phyloP scores from a whole-genome alignment of 2,888 invertebrate species.

The Mimachlamys varia region DNA sequence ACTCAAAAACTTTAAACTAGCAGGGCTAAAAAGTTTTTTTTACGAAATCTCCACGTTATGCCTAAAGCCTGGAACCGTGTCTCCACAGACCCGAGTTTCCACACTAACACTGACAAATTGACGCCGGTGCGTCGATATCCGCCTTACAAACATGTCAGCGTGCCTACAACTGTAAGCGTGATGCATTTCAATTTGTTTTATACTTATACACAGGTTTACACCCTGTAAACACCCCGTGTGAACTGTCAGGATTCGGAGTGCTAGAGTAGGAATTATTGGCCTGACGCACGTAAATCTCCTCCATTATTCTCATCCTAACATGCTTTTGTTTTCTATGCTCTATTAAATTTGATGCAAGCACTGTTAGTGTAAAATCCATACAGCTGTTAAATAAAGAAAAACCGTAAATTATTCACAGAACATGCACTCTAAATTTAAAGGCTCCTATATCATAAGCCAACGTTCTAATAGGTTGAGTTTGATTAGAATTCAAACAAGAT shows the following conservation, averaged over 20 bases:
- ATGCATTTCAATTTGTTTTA: not conserved
- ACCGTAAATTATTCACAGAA: not conserved
- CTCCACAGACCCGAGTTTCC: not conserved
- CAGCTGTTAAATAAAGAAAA: not conserved
- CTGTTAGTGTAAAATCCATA: not conserved
- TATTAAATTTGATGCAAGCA: not conserved
- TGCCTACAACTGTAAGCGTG: not conserved
- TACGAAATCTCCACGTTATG: not conserved
- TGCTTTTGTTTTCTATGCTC: not conserved
- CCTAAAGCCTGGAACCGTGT: not conserved
- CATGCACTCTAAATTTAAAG: not conserved
- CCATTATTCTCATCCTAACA: not conserved
- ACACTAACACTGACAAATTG: not conserved
- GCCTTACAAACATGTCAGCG: not conserved
- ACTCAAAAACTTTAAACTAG: not conserved
- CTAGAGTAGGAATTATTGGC: constrained; percentile 20
- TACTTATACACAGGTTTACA: not conserved
- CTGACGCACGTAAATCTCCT: not conserved
- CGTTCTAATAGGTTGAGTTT: no score
- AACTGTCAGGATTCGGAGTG: not conserved
- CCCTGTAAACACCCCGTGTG: not conserved
- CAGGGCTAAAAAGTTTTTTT: not conserved
- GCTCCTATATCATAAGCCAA: not conserved
- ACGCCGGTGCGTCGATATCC: not conserved
- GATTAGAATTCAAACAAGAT: no score